Conservation (phyloP, 2,888 invertebrate species). For the Lycophotia porphyrea region DNA sequence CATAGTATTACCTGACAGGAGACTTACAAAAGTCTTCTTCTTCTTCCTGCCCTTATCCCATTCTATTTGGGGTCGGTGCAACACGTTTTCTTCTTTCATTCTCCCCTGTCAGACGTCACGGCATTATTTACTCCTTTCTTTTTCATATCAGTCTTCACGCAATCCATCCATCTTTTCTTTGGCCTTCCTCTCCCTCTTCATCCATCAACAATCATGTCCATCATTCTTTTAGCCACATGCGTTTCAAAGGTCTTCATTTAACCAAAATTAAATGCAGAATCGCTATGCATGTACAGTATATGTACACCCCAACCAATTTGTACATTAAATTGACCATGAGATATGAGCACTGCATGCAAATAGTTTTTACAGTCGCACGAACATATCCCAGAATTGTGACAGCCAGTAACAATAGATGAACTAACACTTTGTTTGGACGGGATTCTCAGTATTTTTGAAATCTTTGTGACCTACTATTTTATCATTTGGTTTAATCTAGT, state of each 20-base stretch:
- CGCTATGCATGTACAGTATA: neutral
- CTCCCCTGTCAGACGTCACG: too few species aligned
- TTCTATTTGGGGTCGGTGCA: too few species aligned
- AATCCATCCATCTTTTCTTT: too few species aligned
- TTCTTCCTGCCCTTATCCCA: too few species aligned
- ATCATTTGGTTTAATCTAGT: conserved; percentile 30
- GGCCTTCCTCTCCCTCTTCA: too few species aligned
- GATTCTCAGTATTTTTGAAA: conserved; percentile 38
- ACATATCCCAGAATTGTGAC: conserved; percentile 51
- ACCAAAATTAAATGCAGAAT: neutral
- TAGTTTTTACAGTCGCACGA: conserved; percentile 32
- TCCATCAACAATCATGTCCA: too few species aligned
- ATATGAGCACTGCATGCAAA: conserved; percentile 41
- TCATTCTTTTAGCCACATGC: too few species aligned
- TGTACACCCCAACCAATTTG: conserved; percentile 40
- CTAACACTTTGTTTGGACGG: conserved; percentile 35
- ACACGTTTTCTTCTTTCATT: too few species aligned
- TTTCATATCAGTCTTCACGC: too few species aligned
- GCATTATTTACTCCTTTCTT: too few species aligned
- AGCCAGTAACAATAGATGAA: conserved; percentile 45
- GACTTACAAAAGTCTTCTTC: neutral
- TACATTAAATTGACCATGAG: conserved; percentile 58
- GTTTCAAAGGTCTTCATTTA: too few species aligned
- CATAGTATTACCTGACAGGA: neutral
- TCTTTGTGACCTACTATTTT: conserved; percentile 31